phyloP scores from a whole-genome alignment of 2,797 vertebrate species.

The Arremon aurantiirostris region DNA sequence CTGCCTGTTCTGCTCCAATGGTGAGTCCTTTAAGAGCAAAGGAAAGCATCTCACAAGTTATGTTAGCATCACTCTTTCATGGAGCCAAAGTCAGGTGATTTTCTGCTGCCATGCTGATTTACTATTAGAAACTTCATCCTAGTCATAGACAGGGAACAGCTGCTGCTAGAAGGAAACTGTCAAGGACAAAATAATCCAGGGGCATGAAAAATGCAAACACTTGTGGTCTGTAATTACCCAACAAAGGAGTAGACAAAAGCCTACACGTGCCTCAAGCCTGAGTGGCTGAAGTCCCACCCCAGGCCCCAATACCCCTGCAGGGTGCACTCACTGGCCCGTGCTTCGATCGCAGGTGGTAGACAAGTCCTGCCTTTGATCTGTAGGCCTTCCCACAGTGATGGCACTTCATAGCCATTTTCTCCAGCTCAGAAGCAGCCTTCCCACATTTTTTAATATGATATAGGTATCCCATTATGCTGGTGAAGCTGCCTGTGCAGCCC shows the following conservation, averaged over 20 bases:
- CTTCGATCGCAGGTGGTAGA: slow-evolving; percentile 91
- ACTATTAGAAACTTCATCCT: neutral
- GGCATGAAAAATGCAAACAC: neutral
- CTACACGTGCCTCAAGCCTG: rapidly evolving
- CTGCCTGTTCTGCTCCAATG: neutral
- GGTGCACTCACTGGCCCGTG: slow-evolving; percentile 84
- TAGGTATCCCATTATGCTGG: slow-evolving; percentile 92
- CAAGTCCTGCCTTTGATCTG: slow-evolving; percentile 89
- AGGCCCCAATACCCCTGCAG: rapidly evolving
- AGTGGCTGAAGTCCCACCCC: neutral
- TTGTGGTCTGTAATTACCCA: neutral
- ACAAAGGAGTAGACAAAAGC: neutral
- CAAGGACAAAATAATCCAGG: neutral
- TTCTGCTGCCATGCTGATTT: neutral
- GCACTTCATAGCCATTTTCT: slow-evolving; percentile 89
- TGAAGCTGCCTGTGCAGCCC: slow-evolving; percentile 91
- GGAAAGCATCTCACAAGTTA: neutral
- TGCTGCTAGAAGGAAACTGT: neutral
- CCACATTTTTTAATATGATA: slow-evolving; percentile 94
- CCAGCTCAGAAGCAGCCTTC: slow-evolving; percentile 88
- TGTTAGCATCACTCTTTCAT: neutral
- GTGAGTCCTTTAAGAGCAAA: neutral
- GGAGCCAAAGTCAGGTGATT: neutral
- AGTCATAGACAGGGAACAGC: neutral
- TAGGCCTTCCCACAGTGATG: slow-evolving; percentile 90